These are phyloP conservation scores for Heterotilapia buettikoferi DNA, from an alignment of 2,113 vertebrate genomes.

Conservation along the genomic window DNA sequence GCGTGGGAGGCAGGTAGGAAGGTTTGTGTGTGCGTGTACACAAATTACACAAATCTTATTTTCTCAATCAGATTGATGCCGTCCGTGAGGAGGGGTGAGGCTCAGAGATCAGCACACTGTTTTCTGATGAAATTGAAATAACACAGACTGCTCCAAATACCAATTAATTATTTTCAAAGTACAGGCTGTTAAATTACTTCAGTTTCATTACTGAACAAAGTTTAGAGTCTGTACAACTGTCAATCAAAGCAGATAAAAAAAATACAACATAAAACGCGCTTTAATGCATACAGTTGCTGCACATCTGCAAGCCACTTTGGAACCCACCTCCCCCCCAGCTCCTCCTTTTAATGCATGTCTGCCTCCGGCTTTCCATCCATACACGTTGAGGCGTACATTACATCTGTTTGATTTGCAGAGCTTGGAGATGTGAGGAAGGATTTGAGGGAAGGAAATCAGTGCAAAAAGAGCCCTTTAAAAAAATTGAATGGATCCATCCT, in stretches of 20 bases:
- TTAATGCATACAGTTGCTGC: not conserved
- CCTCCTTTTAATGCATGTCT: not conserved
- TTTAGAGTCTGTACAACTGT: not conserved
- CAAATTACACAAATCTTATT: not conserved
- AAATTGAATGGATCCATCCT: accelerated
- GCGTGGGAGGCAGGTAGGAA: not conserved
- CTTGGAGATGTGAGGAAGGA: not conserved
- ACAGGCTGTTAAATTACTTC: not conserved
- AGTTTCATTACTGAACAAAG: not conserved
- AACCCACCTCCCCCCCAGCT: not conserved
- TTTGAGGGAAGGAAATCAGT: not conserved
- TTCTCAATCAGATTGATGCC: not conserved
- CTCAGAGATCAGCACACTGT: not conserved
- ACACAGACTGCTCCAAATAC: not conserved
- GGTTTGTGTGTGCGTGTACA: not conserved
- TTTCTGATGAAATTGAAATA: not conserved
- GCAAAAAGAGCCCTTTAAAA: not conserved
- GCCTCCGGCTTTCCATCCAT: not conserved
- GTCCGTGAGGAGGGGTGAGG: not conserved
- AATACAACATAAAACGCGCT: not conserved
- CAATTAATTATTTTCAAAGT: not conserved
- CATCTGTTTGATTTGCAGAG: not conserved
- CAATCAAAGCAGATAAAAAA: not conserved
- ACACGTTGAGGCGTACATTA: not conserved
- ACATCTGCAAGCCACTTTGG: not conserved